phyloP scores from a whole-genome alignment of 2,113 vertebrate species.

The Rhipidura dahli region DNA sequence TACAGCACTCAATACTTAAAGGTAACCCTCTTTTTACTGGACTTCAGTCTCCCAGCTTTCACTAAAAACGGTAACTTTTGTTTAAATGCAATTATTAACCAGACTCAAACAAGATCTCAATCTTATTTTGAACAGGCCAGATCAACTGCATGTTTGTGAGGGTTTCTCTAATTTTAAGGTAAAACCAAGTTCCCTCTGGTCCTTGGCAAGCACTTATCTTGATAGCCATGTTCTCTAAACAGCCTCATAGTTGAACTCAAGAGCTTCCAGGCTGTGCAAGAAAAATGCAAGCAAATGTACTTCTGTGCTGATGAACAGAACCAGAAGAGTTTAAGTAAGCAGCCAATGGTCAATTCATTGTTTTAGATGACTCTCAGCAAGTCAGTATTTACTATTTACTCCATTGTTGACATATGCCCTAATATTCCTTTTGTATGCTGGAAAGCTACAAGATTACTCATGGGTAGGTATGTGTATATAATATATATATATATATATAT shows the following conservation, averaged over 20 bases:
- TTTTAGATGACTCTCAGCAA: background rate
- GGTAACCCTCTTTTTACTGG: background rate
- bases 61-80: background rate
- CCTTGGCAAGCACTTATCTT: background rate
- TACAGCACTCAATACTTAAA: background rate
- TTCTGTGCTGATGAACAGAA: background rate
- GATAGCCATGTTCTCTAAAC: background rate
- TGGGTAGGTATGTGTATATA: background rate
- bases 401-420: background rate
- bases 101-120: background rate
- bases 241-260: background rate
- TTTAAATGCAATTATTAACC: background rate
- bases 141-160: background rate
- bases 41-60: background rate
- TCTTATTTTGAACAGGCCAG: background rate
- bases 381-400: background rate
- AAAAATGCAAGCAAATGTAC: background rate
- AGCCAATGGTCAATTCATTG: background rate
- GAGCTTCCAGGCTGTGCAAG: background rate
- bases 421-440: background rate
- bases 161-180: background rate
- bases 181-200: slow-evolving; percentile 3
- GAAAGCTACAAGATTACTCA: background rate
- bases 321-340: background rate
- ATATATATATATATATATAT: background rate